A percentile compares a stretch with the other conserved stretches of the same genome.
phyloP scores from a whole-genome alignment of 2,113 vertebrate species.

The Cisticola juncidis region DNA sequence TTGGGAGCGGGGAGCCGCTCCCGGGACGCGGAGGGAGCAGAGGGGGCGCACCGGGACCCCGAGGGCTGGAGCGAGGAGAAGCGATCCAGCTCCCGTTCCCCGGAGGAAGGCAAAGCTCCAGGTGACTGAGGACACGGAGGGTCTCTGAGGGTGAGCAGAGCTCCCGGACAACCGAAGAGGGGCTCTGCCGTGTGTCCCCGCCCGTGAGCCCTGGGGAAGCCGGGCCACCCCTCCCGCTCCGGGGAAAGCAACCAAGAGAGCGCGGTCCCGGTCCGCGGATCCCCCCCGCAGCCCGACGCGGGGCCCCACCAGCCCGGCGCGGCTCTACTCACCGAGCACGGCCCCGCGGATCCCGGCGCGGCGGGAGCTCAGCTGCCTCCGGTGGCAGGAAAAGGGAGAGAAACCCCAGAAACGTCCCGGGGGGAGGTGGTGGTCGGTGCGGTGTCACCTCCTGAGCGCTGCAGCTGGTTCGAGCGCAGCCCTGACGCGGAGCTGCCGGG shows the following conservation, averaged over 20 bases:
- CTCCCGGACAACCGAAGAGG: background rate
- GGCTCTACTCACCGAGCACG: slow-evolving; percentile 23
- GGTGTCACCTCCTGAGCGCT: background rate
- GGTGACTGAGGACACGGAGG: background rate
- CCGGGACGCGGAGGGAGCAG: background rate
- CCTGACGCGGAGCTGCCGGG: slow-evolving; percentile 32
- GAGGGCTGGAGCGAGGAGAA: background rate
- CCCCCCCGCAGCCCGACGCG: background rate
- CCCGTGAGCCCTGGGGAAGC: background rate
- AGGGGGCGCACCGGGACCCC: background rate
- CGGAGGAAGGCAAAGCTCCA: background rate
- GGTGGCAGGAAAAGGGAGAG: background rate
- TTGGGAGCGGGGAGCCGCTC: background rate
- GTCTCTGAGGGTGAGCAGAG: background rate
- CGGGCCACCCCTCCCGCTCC: background rate
- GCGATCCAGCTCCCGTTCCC: background rate
- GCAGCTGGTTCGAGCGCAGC: background rate
- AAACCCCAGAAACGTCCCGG: background rate
- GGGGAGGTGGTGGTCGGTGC: background rate
- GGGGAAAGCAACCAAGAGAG: background rate
- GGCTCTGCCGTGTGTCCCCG: background rate
- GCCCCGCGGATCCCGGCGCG: slow-evolving; percentile 20
- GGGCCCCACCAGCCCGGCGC: background rate
- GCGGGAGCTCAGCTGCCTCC: background rate
- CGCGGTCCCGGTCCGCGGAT: background rate